Conservation (phyloP, 2,113 vertebrate genomes). For the Brienomyrus brachyistius region DNA sequence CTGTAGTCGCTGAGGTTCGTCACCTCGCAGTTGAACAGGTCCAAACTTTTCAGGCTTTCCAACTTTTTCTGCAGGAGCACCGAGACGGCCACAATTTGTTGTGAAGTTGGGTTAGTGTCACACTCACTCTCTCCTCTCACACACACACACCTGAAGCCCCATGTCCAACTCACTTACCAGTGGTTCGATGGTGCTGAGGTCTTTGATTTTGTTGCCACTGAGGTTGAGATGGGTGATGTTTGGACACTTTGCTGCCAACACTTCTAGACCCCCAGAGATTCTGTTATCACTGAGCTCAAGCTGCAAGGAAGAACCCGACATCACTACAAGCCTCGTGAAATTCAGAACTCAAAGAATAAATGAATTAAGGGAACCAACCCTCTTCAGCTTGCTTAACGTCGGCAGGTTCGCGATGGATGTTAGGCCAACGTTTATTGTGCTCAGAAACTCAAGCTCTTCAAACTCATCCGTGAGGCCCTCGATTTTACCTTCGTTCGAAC, state of each 20-base stretch:
- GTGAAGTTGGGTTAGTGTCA: neutral
- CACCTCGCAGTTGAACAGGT: slow-evolving; percentile 96
- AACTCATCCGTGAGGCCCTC: slow-evolving; percentile 95
- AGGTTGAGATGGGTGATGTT: slow-evolving; percentile 98
- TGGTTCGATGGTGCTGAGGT: slow-evolving; percentile 96
- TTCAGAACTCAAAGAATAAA: neutral
- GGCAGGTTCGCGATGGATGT: slow-evolving; percentile 85
- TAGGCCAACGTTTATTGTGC: slow-evolving; percentile 93
- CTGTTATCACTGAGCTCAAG: slow-evolving; percentile 97
- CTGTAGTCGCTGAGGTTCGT: slow-evolving; percentile 94
- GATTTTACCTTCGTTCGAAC: slow-evolving; percentile 89
- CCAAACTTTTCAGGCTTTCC: slow-evolving; percentile 91
- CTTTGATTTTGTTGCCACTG: slow-evolving; percentile 98
- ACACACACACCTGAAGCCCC: neutral
- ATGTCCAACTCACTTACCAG: slow-evolving; percentile 69
- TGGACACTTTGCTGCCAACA: slow-evolving; percentile 91
- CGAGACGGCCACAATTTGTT: neutral
- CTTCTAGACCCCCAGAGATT: slow-evolving; percentile 97
- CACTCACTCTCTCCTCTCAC: neutral
- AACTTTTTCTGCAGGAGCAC: slow-evolving; percentile 79
- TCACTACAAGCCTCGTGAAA: neutral
- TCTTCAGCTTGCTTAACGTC: neutral
- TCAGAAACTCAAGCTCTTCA: slow-evolving; percentile 92
- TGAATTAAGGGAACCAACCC: neutral
- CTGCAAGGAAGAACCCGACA: slow-evolving; percentile 53